Base-by-base conservation (phyloP, 2,888 invertebrate genomes). In the Belgica antarctica region DNA sequence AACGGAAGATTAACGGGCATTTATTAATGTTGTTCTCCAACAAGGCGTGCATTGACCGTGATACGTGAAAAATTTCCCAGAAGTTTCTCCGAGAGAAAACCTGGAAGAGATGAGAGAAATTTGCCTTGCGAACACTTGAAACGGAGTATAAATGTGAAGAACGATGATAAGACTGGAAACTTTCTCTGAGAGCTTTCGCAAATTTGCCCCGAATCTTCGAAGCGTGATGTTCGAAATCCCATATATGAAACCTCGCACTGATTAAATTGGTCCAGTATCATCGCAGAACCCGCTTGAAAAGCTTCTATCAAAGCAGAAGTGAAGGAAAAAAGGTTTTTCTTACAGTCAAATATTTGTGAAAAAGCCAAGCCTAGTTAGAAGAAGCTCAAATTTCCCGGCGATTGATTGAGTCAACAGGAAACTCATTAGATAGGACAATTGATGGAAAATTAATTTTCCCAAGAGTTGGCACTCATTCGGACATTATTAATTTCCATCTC, bases 11-110 rank as follows among this genome's bases (percentile, higher is more conserved):
- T 36, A 62, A 62, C 36, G 36, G 36, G 22, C 31, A 17, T 62
- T 62, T 62, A 62, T 62, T 34, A 62, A 62, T 36, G 62, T 62
- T 17, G 22, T 36, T 34, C 36, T 47, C 41, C 25, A 47, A 17
- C 15, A 17, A 31, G 10, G 31, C 31, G 31, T 7, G 31, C 31
- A 10, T 31, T 31, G 4, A 31, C n/a, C n/a, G n/a, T n/a, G n/a
- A n/a, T n/a, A n/a, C n/a, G n/a, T n/a, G 31, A 31, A 31, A 31
- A n/a, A n/a, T n/a, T n/a, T n/a, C n/a, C n/a, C n/a, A n/a, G 31
- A 31, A 31, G 10, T 4, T 10, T 31, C 31, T 10, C 4, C 31
- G 31, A 31, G 10, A 4, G 10, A 10, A 31, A 41, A 41, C 15
- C 15, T 41, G 41, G 15, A n/a, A 41, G 12, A 7, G 41, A 3